Percentiles rank a stretch among this genome's conserved stretches.
Conservation (phyloP, 1,140 invertebrate genomes). For the Bombus affinis region DNA sequence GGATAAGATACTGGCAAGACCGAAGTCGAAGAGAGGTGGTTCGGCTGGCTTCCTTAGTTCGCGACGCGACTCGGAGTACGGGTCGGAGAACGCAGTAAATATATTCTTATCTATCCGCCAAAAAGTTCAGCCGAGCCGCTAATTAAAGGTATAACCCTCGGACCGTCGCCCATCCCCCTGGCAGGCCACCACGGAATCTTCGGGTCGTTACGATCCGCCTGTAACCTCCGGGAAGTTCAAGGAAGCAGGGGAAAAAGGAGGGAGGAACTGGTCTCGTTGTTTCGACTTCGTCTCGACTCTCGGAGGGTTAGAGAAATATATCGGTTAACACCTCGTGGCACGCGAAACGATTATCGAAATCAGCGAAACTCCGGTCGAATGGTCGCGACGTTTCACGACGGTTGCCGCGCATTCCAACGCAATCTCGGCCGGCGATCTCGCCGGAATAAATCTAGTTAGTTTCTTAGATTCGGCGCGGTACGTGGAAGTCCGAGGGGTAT, state of each 20-base stretch:
- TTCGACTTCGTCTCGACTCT: constrained; percentile 12
- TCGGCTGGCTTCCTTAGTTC: constrained; percentile 62
- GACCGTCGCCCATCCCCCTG: constrained; percentile 15
- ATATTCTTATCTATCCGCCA: constrained; percentile 76
- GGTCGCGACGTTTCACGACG: not conserved
- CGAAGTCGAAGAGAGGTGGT: constrained; percentile 62
- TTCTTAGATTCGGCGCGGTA: constrained; percentile 48
- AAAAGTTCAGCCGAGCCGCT: constrained; percentile 73
- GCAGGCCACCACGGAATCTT: constrained; percentile 21
- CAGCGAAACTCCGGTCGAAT: not conserved
- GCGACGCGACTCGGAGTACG: constrained; percentile 23
- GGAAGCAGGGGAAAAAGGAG: too few relatives aligned
- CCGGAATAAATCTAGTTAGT: constrained; percentile 47
- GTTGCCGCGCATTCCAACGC: constrained; percentile 1
- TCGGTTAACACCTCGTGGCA: constrained; percentile 39
- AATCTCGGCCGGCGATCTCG: constrained; percentile 31
- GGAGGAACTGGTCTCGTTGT: not conserved
- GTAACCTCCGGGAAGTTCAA: not conserved
- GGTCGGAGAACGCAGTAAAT: constrained; percentile 68
- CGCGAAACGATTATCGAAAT: constrained; percentile 37
- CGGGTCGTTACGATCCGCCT: constrained; percentile 2
- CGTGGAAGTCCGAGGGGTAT: constrained; percentile 37
- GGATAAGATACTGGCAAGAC: constrained; percentile 70
- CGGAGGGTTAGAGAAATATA: constrained; percentile 17
- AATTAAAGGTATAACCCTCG: constrained; percentile 74